Conservation (phyloP, 2,113 vertebrate genomes). For the Corythoichthys haematopterus region DNA sequence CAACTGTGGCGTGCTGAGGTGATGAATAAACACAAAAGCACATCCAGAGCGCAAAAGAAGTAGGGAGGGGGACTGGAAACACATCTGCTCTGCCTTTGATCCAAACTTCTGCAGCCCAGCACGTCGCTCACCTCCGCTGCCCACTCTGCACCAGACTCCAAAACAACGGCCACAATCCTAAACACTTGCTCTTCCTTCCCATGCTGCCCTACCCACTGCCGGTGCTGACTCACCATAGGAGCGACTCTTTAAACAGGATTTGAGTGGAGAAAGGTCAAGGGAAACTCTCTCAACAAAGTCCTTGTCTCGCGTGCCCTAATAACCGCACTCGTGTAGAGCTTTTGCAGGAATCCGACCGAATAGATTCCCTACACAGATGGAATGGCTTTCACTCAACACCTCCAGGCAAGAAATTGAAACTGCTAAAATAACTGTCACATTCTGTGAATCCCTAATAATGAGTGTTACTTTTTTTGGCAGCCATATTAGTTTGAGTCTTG, state of each 20-base stretch:
- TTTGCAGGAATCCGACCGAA: constrained; percentile 9
- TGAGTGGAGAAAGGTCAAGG: constrained; percentile 36
- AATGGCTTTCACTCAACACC: constrained; percentile 5
- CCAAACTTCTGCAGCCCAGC: constrained; percentile 67
- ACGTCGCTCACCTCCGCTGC: constrained; percentile 69
- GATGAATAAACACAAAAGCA: constrained; percentile 69
- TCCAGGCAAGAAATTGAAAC: constrained; percentile 6
- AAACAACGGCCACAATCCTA: constrained; percentile 60
- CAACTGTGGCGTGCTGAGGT: constrained; percentile 65
- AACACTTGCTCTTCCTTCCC: constrained; percentile 56
- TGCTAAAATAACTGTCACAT: constrained; percentile 9
- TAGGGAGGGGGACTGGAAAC: constrained; percentile 53
- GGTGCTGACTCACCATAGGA: constrained; percentile 47
- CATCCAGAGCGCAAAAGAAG: constrained; percentile 48
- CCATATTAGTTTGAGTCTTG: too few species aligned
- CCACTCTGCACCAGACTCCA: constrained; percentile 66
- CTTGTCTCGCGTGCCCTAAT: constrained; percentile 14
- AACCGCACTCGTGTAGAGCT: neutral
- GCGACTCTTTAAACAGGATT: constrained; percentile 26
- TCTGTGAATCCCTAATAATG: neutral
- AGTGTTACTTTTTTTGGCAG: too few species aligned
- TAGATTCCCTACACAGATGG: neutral
- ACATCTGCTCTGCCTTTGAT: constrained; percentile 76
- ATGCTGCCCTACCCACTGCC: constrained; percentile 48
- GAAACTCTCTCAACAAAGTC: constrained; percentile 26